Conservation (phyloP, 2,888 invertebrate genomes). For the Serripes groenlandicus region DNA sequence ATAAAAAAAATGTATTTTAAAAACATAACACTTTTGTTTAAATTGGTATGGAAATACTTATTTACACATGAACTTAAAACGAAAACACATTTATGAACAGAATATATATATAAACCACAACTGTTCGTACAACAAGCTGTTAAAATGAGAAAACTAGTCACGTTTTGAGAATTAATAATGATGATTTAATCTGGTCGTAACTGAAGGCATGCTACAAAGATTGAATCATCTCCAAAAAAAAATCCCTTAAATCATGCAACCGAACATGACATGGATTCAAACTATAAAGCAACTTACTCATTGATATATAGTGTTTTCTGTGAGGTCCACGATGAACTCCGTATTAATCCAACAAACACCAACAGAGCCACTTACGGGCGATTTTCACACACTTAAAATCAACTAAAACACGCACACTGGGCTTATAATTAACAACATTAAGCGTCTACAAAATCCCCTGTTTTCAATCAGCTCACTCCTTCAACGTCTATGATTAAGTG, state of each 20-base stretch:
- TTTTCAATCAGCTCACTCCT: no score
- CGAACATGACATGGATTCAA: no score
- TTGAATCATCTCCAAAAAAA: no score
- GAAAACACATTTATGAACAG: no score
- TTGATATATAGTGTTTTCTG: slow-evolving; percentile 35
- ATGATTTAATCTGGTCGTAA: no score
- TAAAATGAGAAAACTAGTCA: background rate
- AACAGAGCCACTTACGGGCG: background rate
- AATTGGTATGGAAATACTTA: no score
- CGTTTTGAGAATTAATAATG: no score
- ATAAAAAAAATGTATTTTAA: no score
- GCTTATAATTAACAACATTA: slow-evolving; percentile 7
- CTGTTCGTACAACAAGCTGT: background rate
- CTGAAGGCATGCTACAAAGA: no score
- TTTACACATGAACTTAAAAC: no score
- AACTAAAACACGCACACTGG: background rate
- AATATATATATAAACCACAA: background rate
- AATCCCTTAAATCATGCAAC: no score
- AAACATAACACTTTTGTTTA: no score
- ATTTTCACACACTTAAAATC: slow-evolving; percentile 23
- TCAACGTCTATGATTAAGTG: slow-evolving; percentile 8
- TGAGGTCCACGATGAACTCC: slow-evolving; percentile 40
- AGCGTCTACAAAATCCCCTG: background rate
- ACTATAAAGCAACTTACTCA: slow-evolving; percentile 38
- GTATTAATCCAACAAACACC: slow-evolving; percentile 13